phyloP scores from a whole-genome alignment of 2,113 vertebrate genomes.

The Rhabdornis inornatus region DNA sequence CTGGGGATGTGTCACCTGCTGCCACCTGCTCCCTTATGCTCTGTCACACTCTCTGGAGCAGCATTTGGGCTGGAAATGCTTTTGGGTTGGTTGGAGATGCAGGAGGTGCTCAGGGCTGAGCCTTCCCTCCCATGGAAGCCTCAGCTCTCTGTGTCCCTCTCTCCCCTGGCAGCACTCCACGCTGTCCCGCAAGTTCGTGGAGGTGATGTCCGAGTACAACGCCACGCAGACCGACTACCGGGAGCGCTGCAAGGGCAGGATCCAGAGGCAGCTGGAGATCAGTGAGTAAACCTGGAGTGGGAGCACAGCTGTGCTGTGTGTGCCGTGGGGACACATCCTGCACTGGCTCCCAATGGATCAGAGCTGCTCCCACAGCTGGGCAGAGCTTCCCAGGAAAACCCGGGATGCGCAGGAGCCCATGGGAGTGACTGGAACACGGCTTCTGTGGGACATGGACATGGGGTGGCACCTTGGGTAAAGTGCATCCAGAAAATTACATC shows the following conservation, averaged over 20 bases:
- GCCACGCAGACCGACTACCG: constrained; percentile 81
- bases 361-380: neutral
- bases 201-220: constrained; percentile 84
- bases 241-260: constrained; percentile 83
- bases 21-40: neutral
- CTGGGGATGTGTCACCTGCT: neutral
- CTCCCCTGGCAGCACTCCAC: constrained; percentile 74
- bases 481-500: neutral
- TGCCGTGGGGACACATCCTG: accelerated
- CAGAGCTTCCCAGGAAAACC: accelerated
- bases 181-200: constrained; percentile 82
- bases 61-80: neutral
- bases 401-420: accelerated
- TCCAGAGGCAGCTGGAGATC: constrained; percentile 84
- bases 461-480: neutral
- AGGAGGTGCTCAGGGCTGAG: neutral
- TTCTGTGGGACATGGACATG: accelerated
- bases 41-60: neutral
- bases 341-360: accelerated
- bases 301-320: accelerated
- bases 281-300: constrained; percentile 63
- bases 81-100: neutral
- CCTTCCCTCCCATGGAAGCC: accelerated
- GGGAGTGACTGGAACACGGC: accelerated
- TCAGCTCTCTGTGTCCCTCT: neutral